phyloP scores from a whole-genome alignment of 2,113 vertebrate genomes.

The Alectura lathami region DNA sequence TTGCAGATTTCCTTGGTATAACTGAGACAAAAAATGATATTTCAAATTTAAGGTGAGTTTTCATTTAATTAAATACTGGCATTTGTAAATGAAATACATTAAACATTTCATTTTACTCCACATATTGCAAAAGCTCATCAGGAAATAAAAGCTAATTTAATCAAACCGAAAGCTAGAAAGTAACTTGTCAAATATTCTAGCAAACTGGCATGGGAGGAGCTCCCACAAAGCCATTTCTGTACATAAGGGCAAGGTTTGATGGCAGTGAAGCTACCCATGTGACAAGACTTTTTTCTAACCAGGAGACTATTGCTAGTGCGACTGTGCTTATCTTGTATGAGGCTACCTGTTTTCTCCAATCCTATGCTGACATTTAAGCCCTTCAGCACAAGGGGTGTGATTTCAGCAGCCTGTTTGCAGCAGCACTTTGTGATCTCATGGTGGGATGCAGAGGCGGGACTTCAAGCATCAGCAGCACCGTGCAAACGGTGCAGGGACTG shows the following conservation, averaged over 20 bases:
- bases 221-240: neutral
- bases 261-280: neutral
- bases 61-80: neutral
- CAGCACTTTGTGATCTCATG: neutral
- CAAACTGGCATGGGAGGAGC: neutral
- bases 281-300: neutral
- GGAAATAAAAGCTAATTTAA: conserved; percentile 1
- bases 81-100: neutral
- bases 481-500: neutral
- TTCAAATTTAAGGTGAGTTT: neutral
- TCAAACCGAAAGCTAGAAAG: neutral
- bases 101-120: neutral
- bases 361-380: neutral
- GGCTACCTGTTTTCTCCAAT: neutral
- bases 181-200: neutral
- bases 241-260: neutral
- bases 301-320: neutral
- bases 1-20: neutral
- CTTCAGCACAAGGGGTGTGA: neutral
- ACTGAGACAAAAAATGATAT: neutral
- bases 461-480: neutral
- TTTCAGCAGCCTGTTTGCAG: neutral
- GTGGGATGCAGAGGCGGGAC: neutral
- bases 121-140: neutral
- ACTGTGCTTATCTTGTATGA: neutral